Evolutionary conservation across 1,140 invertebrate species (phyloP), one percentile per base, ranked within the genome.

Genomic region (Temnothorax nylanderi): DNA sequence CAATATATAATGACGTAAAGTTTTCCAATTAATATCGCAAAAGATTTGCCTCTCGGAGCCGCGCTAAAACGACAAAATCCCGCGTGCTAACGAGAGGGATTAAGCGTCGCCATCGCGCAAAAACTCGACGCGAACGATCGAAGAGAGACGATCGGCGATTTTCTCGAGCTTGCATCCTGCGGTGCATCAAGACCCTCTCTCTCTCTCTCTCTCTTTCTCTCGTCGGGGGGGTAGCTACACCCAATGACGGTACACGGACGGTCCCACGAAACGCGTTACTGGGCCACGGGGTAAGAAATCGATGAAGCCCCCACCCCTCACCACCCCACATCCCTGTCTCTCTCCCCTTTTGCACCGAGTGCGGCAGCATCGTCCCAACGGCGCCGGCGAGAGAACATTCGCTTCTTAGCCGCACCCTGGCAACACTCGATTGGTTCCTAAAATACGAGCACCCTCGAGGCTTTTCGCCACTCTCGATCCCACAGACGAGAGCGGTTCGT

Each of bases 271-370:
- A 91, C 80, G 87, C 91, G 94, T 95, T 94, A 94, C 93, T 95
- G 91, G 93, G 93, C 92, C 92, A 95, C 93, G 90, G 93, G 90
- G 92, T 94, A 94, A 94, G 94, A 94, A 94, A 95, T 95, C 94
- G 94, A 95, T 95, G 91, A 95, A 94, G 94, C 94, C 89, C 91
- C 93, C 93, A 91, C 91, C 90, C 89, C 87, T 85, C 90, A 41
- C 47, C 47, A 26, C 47, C 51, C 34, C 3, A 13, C 41, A 49
- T 41, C 88, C 21, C 78, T 85, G 64, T 84, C 58, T 34, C 72
- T 26, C 72, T 26, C 58, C 75, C 32, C 82, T 62, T 74, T 69
- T 67, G 75, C 67, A 86, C 85, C 71, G 78, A 56, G 80, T 47
- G 64, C 64, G 80, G 49, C 65, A 16, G 49, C 65, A 16, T 58